Base-by-base conservation (phyloP, 2,888 invertebrate species). In the Lydus trimaculatus region DNA sequence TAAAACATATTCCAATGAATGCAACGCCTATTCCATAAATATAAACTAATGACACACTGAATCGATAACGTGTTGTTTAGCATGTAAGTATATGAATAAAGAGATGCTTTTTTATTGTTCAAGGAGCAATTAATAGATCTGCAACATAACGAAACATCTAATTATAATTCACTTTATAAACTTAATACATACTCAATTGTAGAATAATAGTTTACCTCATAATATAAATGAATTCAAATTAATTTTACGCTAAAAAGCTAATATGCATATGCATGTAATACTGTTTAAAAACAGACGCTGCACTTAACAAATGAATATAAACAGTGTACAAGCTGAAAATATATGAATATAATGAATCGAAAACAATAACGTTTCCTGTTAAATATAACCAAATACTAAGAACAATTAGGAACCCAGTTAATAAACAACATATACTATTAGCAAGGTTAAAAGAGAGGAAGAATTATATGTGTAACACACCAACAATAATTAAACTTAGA, bases 281-380 rank as follows among this genome's bases (percentile, higher is more conserved):
- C 23, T 48, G 11, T 9, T 61, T 59, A 61, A 64, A 66, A 66
- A 69, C 68, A 68, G 61, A 52, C 58, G 64, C 56, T 36, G 65
- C 62, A 65, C 56, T 65, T 58, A 61, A 61, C 39, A 65, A 69
- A 66, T 61, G 64, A 64, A 69, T 66, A 69, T 66, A 63, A 69
- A 69, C 66, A 69, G 60, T 23, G 28, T 61, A 33, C 61, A 66
- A 65, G 61, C 61, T 66, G 39, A 69, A 69, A 65, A 66, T 52
- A 61, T 28, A 31, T 5, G 61, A 62, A 63, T 66, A 58, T 69
- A 69, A 69, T 69, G 69, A 69, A 69, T 66, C 66, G 65, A 69
- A 69, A 69, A 69, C 66, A 64, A 65, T 66, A 69, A 69, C 69
- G 56, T 61, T 64, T 61, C 48, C 11, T 13, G n/a, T 48, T 48